These are phyloP conservation scores for Nudaria mundana DNA, from an alignment of 2,888 invertebrate genomes.

Conservation along the genomic window DNA sequence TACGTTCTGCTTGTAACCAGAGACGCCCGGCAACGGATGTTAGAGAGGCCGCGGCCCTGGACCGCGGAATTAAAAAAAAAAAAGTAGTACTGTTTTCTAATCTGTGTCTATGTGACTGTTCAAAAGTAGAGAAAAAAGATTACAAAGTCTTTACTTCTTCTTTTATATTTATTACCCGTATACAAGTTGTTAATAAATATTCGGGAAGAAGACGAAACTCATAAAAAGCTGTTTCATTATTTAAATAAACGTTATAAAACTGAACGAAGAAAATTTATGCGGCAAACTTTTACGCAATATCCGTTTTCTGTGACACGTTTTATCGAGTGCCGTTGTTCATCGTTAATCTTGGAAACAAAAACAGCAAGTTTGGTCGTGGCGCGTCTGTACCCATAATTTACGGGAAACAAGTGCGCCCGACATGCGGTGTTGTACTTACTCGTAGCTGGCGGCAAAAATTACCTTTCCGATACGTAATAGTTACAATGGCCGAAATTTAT, in stretches of 20 bases:
- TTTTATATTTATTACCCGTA: constrained; percentile 29
- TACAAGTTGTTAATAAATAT: constrained; percentile 38
- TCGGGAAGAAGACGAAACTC: constrained; percentile 37
- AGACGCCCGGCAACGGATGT: too few species aligned
- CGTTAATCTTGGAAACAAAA: constrained; percentile 79
- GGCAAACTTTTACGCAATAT: constrained; percentile 69
- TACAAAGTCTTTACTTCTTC: constrained; percentile 23
- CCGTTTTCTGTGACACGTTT: constrained; percentile 74
- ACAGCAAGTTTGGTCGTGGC: constrained; percentile 66
- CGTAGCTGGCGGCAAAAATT: constrained; percentile 43
- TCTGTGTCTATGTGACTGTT: too few species aligned
- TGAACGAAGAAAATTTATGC: constrained; percentile 69
- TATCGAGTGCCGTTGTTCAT: constrained; percentile 74
- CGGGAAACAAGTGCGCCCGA: constrained; percentile 67
- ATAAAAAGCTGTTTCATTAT: constrained; percentile 61
- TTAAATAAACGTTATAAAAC: constrained; percentile 63
- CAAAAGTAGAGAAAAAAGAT: too few species aligned
- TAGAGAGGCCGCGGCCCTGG: too few species aligned
- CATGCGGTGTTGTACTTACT: constrained; percentile 51
- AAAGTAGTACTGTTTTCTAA: too few species aligned
- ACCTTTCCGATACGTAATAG: constrained; percentile 32
- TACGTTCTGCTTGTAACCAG: too few species aligned
- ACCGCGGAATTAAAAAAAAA: too few species aligned
- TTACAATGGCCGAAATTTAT: constrained; percentile 12
- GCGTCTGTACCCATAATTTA: constrained; percentile 69